These are phyloP conservation scores for Seira ritae DNA, from an alignment of 2,888 invertebrate genomes.

Conservation along the genomic window DNA sequence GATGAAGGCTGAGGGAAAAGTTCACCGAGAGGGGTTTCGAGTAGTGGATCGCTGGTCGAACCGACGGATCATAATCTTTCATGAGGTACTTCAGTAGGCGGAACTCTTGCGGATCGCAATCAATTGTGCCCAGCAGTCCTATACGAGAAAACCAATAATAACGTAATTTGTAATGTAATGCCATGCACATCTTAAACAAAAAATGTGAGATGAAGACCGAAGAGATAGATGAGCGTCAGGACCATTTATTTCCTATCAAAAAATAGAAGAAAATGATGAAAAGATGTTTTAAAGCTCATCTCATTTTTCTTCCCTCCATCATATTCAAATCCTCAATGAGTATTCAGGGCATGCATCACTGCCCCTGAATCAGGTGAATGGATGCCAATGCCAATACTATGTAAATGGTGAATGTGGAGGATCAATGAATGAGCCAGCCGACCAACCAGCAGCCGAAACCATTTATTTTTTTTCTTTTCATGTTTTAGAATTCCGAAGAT, in stretches of 20 bases:
- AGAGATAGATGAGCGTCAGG: no score
- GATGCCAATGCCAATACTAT: no score
- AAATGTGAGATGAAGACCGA: no score
- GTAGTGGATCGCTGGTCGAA: constrained; percentile 86
- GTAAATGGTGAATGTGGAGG: no score
- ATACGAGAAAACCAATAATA: no score
- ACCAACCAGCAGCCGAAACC: no score
- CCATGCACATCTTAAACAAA: no score
- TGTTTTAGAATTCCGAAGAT: no score
- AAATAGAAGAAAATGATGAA: neutral
- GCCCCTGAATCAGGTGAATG: neutral
- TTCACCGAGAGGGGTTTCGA: constrained; percentile 85
- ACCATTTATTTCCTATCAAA: no score
- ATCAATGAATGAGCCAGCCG: no score
- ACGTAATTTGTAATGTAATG: no score
- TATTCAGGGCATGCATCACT: neutral
- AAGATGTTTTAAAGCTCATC: neutral
- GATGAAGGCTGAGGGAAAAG: constrained; percentile 88
- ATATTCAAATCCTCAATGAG: neutral
- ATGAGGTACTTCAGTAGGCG: constrained; percentile 84
- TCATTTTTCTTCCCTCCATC: neutral
- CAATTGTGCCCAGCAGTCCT: constrained; percentile 60
- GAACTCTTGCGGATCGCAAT: constrained; percentile 83
- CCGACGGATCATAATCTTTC: constrained; percentile 86
- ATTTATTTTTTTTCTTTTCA: neutral